Evolutionary conservation across 1,140 invertebrate genomes (phyloP).

Genomic region (Ptiloglossa arizonensis): DNA sequence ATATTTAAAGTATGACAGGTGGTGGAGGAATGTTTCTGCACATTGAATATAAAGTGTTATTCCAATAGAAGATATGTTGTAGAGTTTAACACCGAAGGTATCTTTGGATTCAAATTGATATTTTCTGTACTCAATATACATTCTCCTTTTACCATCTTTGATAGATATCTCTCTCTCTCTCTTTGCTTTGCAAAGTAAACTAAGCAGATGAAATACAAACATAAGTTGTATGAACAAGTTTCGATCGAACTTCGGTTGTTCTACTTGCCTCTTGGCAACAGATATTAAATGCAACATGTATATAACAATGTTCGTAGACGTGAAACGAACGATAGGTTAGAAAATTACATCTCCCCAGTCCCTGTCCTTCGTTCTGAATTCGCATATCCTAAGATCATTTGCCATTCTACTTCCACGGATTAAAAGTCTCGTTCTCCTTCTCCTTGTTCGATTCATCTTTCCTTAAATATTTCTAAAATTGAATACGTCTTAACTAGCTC

Average conservation of each 20-base stretch:
- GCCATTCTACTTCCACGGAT: neutral
- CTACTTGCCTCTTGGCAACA: neutral
- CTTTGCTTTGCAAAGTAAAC: neutral
- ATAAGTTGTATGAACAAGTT: neutral
- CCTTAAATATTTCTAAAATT: too few species aligned
- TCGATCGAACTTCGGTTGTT: neutral
- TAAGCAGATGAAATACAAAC: neutral
- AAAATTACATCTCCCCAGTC: constrained; percentile 19
- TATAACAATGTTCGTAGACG: neutral
- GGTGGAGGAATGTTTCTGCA: neutral
- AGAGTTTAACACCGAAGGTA: neutral
- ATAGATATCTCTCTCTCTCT: neutral
- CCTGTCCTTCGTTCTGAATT: constrained; percentile 13
- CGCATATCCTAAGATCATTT: neutral
- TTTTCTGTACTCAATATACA: constrained; percentile 29
- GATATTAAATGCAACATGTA: neutral
- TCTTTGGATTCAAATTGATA: constrained; percentile 24
- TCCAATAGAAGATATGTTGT: constrained; percentile 39
- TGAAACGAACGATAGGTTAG: constrained; percentile 20
- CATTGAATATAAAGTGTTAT: constrained; percentile 34
- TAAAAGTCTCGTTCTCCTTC: neutral
- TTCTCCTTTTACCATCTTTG: neutral
- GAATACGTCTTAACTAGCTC: too few species aligned
- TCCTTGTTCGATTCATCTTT: neutral
- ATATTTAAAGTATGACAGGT: constrained; percentile 5